A percentile compares a stretch with the other conserved stretches of the same genome.
Conservation (phyloP, 2,797 vertebrate genomes). For the Aotus griseimembra region DNA sequence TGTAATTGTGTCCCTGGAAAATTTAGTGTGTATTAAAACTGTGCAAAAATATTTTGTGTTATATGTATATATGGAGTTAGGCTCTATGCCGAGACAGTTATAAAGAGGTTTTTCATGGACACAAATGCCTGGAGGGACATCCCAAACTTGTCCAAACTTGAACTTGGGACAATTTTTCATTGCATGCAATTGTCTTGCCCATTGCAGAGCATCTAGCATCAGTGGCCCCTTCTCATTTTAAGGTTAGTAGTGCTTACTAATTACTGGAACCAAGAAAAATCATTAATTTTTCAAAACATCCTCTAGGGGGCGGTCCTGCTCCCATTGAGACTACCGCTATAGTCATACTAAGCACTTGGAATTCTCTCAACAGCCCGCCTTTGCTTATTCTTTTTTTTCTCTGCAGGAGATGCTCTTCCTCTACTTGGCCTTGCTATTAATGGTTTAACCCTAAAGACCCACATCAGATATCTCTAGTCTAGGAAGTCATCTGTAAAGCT, state of each 20-base stretch:
- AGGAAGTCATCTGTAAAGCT: not conserved
- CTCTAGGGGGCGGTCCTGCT: not conserved
- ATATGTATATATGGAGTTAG: not conserved
- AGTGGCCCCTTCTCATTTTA: not conserved
- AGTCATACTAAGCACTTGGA: not conserved
- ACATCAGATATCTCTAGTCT: not conserved
- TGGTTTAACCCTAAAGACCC: not conserved
- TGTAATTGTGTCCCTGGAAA: conserved; percentile 9
- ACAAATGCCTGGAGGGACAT: not conserved
- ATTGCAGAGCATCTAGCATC: not conserved
- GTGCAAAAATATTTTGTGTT: not conserved
- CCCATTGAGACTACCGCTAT: not conserved
- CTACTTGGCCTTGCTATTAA: not conserved
- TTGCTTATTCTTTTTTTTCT: not conserved
- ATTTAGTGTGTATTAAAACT: not conserved
- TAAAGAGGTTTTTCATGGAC: not conserved
- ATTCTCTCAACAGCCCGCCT: not conserved
- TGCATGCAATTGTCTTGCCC: not conserved
- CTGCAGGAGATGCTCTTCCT: not conserved
- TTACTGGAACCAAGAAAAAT: not conserved
- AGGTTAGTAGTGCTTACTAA: not conserved
- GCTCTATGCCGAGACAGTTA: not conserved
- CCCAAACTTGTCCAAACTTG: not conserved
- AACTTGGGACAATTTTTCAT: not conserved
- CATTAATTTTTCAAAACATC: not conserved